Base-by-base conservation (phyloP, 1,140 invertebrate genomes). In the Formica selysi region DNA sequence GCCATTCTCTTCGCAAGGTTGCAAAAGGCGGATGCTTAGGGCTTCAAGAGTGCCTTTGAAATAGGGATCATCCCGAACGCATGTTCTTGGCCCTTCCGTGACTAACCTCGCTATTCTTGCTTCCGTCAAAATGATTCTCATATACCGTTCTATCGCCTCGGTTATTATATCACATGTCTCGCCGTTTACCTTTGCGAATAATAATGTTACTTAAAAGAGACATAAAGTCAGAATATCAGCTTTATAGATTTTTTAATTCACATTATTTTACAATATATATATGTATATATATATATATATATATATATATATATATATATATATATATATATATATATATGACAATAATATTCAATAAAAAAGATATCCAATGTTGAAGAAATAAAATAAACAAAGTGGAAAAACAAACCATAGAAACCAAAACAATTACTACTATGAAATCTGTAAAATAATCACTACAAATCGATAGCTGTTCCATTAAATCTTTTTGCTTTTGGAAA, bases 141-240 rank as follows among this genome's bases (percentile, higher is more conserved):
- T 93, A 86, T 97, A 97, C 67, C 97, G 93, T 61, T 95, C 92
- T 13, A 96, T 89, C 0, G 96, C 96, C 59, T 96, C 93, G 29
- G 95, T 94, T 19, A 97, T 91, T 61, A 97, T 95, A 86, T 96
- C 95, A 93, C 96, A 97, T 16, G 84, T 92, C n/a, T 94, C 85
- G 13, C 86, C 88, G 74, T 84, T 93, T 86, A 92, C 89, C 95
- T 94, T 87, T 11, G 8, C n/a, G 0, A 73, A 36, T 22, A 38
- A 44, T 61, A 91, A 83, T 67, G 67, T 48, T 64, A 64, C 19
- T 32, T 76, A 41, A 76, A 51, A 54, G 36, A 26, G 32, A 32
- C 32, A 32, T 8, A 29, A 41, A 41, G 29, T 57, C 10, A 48
- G 10, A n/a, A 32, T 32, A 29, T 57, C 4, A 76, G 41, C 2